These are phyloP conservation scores for Xenopus borealis DNA, from an alignment of 2,113 vertebrate genomes.

Conservation along the genomic window DNA sequence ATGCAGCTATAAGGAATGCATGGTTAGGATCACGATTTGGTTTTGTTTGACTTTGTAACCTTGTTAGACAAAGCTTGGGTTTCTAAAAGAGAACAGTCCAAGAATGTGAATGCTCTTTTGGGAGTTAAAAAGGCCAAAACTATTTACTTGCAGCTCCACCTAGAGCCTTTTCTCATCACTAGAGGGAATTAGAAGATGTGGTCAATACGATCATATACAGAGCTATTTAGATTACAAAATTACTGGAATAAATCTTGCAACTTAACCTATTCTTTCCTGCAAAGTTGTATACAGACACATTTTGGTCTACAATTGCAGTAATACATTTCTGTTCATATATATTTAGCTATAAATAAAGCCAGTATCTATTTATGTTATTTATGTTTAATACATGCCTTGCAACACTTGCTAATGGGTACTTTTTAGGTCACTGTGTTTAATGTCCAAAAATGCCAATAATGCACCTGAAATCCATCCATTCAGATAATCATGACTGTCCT, in stretches of 20 bases:
- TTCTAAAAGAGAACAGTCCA: not conserved
- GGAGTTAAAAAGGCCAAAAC: constrained; percentile 23
- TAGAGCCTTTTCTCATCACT: constrained; percentile 37
- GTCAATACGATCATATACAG: not conserved
- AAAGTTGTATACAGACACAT: not conserved
- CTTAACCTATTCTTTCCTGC: constrained; percentile 14
- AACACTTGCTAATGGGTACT: too few species aligned
- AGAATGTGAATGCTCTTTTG: constrained; percentile 25
- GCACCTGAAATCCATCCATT: too few species aligned
- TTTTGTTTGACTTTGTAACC: constrained; percentile 34
- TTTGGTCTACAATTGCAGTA: too few species aligned
- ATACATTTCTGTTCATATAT: too few species aligned
- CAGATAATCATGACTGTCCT: too few species aligned
- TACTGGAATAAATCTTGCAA: not conserved
- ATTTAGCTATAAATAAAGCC: too few species aligned
- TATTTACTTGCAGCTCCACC: constrained; percentile 36
- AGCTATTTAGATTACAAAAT: not conserved
- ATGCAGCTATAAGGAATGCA: constrained; percentile 21
- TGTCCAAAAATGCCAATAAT: too few species aligned
- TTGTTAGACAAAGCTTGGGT: constrained; percentile 16
- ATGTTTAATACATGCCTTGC: too few species aligned
- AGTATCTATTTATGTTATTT: too few species aligned
- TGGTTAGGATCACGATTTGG: constrained; percentile 34
- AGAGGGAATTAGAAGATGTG: constrained; percentile 32
- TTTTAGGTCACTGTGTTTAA: too few species aligned